Evolutionary conservation across 2,113 vertebrate genomes (phyloP), one percentile per base, ranked within the genome.

Genomic region (Heterotis niloticus): DNA sequence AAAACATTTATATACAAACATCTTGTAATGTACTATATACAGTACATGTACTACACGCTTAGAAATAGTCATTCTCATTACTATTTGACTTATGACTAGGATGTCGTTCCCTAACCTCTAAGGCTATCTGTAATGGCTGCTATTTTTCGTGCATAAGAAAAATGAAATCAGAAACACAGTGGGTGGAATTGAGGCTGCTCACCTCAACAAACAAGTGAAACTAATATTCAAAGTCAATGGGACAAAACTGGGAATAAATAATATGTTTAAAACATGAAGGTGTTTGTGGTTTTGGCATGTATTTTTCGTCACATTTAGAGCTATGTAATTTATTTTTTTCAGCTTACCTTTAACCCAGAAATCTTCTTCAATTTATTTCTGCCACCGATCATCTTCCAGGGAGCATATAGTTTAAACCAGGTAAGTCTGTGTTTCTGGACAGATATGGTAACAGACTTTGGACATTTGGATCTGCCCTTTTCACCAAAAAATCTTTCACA

Each of bases 321-420:
- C 0, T 62, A 77, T 81, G 86, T 87, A 85, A 83, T 20, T 83
- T 83, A 84, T 23, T 85, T 86, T 86, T 92, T 87, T 69, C 89
- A 95, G 94, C 93, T 91, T 90, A 94, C 92, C n/a, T 96, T 96
- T 88, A 94, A 96, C 87, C 94, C 92, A 77, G 91, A 93, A 82
- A 92, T 96, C 82, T 94, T 96, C 89, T 95, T 95, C 92, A 95
- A 95, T 81, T 92, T 96, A 85, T 90, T 96, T 85, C 86, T 97
- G 84, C 94, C 94, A 5, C 90, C 94, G 23, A 92, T 95, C 84
- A 96, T 96, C 90, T 95, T 96, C 87, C 92, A 94, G 69, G 93
- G 94, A 81, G 94, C 94, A 80, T 94, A 96, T 71, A 94, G 92
- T 88, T 86, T 95, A 81, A 94, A 96, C 87, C 95, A 96, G 93